Evolutionary conservation across 1,140 invertebrate species (phyloP), one percentile per base, ranked within the genome.

Genomic region (Panulirus ornatus): DNA sequence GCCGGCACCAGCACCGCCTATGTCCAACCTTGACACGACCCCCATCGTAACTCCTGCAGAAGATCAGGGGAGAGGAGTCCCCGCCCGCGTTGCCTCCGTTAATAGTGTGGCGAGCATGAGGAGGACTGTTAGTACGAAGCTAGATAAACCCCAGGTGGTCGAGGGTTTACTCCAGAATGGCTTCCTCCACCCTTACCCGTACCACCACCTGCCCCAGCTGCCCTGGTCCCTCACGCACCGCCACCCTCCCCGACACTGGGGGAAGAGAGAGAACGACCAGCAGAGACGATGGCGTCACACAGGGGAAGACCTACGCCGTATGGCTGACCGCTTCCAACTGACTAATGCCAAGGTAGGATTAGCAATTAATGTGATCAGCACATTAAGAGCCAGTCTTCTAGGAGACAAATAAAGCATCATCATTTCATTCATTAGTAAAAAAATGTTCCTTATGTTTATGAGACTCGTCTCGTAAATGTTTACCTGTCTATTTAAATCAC

Each of bases 321-420:
- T 89, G 5, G 88, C 79, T 38, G 88, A 89, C 47, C 42, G 84
- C 44, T 89, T 89, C 58, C 66, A 83, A 54, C 34, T 42, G 3
- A 73, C 83, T 44, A 75, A 27, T 36, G 70, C 58, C 40, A 83
- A 75, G 76, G 88, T 89, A 73, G 54, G 81, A 75, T n/a, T n/a
- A n/a, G n/a, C n/a, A n/a, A n/a, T n/a, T n/a, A n/a, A n/a, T n/a
- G n/a, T n/a, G n/a, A n/a, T n/a, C n/a, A n/a, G n/a, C n/a, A 2
- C 34, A 6, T 47, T 14, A 47, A 5, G 5, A 47, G 44, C 5
- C n/a, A n/a, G n/a, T n/a, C n/a, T n/a, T n/a, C n/a, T n/a, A n/a
- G n/a, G n/a, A n/a, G n/a, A n/a, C n/a, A n/a, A n/a, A n/a, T n/a
- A n/a, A n/a, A n/a, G n/a, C n/a, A n/a, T n/a, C n/a, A n/a, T n/a